Conservation (phyloP, 2,113 vertebrate genomes). For the Ochotona princeps region DNA sequence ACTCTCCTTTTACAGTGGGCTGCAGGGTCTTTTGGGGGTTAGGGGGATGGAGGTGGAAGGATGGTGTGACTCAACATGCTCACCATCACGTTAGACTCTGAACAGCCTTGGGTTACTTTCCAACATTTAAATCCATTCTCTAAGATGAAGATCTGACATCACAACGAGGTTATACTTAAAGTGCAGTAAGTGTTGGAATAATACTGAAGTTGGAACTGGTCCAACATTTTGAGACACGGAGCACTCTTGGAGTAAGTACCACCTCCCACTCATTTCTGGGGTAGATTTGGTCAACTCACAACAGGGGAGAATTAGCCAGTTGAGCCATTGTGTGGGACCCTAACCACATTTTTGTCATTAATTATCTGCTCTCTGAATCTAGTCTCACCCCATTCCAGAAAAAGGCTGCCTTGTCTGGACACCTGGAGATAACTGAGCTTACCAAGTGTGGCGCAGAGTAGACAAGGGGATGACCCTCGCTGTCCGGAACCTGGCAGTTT, state of each 20-base stretch:
- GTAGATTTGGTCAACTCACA: too few relatives aligned
- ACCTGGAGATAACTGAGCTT: neutral
- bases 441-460: too few relatives aligned
- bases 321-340: too few relatives aligned
- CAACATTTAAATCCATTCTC: constrained; percentile 7
- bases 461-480: neutral
- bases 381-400: neutral
- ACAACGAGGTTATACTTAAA: neutral
- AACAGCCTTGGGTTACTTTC: neutral
- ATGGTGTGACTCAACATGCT: neutral
- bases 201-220: constrained; percentile 2
- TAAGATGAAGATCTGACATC: neutral
- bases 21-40: neutral
- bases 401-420: neutral
- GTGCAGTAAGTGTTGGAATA: neutral
- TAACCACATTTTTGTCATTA: neutral
- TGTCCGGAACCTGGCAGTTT: neutral
- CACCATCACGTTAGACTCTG: neutral
- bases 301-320: too few relatives aligned
- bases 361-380: neutral
- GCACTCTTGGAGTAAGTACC: neutral
- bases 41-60: too few relatives aligned
- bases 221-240: neutral
- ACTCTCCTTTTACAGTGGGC: neutral
- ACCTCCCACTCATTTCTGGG: too few relatives aligned